Evolutionary conservation across 1,140 invertebrate genomes (phyloP).

Genomic region (Drosophila arizonae): DNA sequence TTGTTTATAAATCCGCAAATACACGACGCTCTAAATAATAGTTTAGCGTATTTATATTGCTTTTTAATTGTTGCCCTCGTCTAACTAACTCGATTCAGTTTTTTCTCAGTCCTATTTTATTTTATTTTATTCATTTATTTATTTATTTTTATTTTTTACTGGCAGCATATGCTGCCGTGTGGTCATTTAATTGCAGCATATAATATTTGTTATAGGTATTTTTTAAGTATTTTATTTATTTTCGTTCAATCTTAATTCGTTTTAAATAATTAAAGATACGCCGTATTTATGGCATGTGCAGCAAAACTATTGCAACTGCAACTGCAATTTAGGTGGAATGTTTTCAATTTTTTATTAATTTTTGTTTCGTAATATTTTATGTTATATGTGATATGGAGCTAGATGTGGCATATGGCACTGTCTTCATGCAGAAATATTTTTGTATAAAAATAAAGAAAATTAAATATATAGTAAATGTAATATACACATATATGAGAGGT

Average conservation of each 20-base stretch:
- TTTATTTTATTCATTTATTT: not conserved
- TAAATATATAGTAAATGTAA: too few species aligned
- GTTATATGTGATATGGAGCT: too few species aligned
- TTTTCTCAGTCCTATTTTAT: not conserved
- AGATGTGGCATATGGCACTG: too few species aligned
- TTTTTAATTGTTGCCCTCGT: conserved; percentile 63
- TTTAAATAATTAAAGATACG: conserved; percentile 56
- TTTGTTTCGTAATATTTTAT: not conserved
- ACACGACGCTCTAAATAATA: conserved; percentile 64
- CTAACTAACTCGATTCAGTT: conserved; percentile 1
- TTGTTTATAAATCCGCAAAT: conserved; percentile 76
- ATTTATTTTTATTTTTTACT: conserved; percentile 3
- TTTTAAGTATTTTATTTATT: conserved; percentile 2
- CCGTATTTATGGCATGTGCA: conserved; percentile 29
- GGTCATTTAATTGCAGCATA: conserved; percentile 25
- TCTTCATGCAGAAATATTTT: too few species aligned
- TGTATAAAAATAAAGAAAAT: too few species aligned
- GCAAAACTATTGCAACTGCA: conserved; percentile 25
- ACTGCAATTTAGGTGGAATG: not conserved
- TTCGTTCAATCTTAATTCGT: conserved; percentile 30
- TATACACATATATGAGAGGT: too few species aligned
- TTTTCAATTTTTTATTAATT: not conserved
- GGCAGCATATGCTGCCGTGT: conserved; percentile 23
- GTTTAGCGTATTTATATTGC: conserved; percentile 61
- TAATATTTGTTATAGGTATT: conserved; percentile 17